Evolutionary conservation across 2,888 invertebrate species (phyloP), one percentile per base, ranked within the genome.

Genomic region (Leptarthrus brevirostris): DNA sequence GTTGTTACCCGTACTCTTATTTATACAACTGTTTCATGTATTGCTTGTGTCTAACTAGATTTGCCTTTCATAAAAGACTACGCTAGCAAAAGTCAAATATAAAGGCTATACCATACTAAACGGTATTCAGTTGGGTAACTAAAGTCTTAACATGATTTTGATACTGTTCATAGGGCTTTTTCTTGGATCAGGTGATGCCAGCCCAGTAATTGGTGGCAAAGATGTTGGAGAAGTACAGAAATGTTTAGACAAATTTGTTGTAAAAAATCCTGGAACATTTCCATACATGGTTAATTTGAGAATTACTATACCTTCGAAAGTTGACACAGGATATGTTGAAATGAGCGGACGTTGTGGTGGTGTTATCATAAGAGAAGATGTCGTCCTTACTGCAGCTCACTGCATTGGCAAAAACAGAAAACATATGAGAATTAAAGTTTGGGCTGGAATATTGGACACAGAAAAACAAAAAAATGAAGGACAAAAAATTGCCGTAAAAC

Each of bases 321-420:
- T 30, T 30, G 30, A 30, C 3, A 8, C 8, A 5, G 30, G 3
- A 5, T 30, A 3, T 30, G 8, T 5, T 5, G 8, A 5, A 5
- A 8, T 3, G 3, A 30, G n/a, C n/a, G n/a, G n/a, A n/a, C n/a
- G 4, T 20, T 61, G 61, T 40, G 61, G 61, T n/a, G 64, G 64
- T 8, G n/a, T 36, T 3, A 4, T 64, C 1, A 22, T 64, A 10
- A 22, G 3, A 44, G 3, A 2, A 6, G 24, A 64, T 44, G 47
- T 47, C 14, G 24, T 64, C 8, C 14, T 64, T 22, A 64, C 44
- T 24, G 64, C 64, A 26, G 64, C 44, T 3, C 64, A 64, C 22
- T 64, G 64, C 10, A n/a, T 64, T 24, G 24, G n/a, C 5, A 10
- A 3, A 14, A 26, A n/a, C 14, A 3, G 2, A 5, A 47, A 24